These are phyloP conservation scores for Castor canadensis DNA, from an alignment of 2,113 vertebrate genomes.

Conservation along the genomic window DNA sequence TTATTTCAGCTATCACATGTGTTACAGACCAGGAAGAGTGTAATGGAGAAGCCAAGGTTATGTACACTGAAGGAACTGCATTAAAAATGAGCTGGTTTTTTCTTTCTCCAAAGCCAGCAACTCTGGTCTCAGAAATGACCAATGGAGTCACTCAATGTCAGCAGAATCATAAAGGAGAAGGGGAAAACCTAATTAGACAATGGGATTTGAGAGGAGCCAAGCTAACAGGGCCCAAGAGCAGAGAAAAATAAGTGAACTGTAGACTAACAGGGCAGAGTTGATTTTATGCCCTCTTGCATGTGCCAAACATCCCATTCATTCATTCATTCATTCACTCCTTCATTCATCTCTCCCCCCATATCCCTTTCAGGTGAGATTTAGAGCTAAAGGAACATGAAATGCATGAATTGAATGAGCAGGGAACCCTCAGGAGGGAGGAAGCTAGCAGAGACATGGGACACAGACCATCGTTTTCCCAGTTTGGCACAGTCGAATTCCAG, in stretches of 20 bases:
- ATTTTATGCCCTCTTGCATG: not conserved
- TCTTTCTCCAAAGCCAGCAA: not conserved
- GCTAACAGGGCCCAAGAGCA: not conserved
- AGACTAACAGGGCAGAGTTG: not conserved
- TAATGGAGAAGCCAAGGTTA: not conserved
- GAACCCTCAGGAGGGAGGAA: not conserved
- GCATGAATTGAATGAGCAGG: not conserved
- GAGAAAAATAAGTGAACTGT: not conserved
- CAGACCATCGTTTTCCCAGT: not conserved
- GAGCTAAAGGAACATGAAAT: not conserved
- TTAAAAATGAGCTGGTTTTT: not conserved
- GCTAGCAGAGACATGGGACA: not conserved
- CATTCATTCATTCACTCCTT: not conserved
- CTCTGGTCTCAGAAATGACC: not conserved
- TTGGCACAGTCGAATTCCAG: not conserved
- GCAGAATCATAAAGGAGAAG: not conserved
- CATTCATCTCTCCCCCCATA: not conserved
- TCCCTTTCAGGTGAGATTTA: not conserved
- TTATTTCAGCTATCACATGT: conserved; percentile 30
- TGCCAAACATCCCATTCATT: not conserved
- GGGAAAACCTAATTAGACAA: not conserved
- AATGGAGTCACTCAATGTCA: not conserved
- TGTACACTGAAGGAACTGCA: not conserved
- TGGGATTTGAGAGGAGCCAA: not conserved
- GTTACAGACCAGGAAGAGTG: conserved; percentile 32